Base-by-base conservation (phyloP, 2,888 invertebrate species). In the Hypena proboscidalis region DNA sequence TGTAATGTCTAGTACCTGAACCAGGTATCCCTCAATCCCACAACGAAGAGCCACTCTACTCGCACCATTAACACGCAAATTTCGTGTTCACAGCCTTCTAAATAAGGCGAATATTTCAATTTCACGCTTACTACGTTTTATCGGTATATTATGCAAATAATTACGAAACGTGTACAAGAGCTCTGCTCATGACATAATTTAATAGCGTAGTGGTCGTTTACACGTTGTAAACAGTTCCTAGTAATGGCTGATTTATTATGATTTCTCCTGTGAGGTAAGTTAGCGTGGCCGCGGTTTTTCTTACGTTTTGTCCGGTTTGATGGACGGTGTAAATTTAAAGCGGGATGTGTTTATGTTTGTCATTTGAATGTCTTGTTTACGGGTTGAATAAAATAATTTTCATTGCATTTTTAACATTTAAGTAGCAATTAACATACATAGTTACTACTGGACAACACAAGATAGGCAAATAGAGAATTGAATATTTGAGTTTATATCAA, bases 131-230 rank as follows among this genome's bases (percentile, higher is more conserved):
- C 1, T 9, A 29, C 14, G 34, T 6, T 13, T 25, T 31, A 42
- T 55, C 32, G 35, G 14, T 32, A 30, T 35, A 56, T 50, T 47
- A 57, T 61, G 62, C 26, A 27, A 57, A 57, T 44, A 5, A 26
- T 51, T 37, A 45, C 41, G 39, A 44, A 35, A 42, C 34, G 8
- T 14, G 25, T 14, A 14, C 11, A n/a, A n/a, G 14, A 26, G 7
- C 2, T 13, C 13, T 33, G 17, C 25, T 37, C 17, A 29, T 58
- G 53, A 42, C 40, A 40, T 48, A 30, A 43, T 52, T 43, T 22
- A 32, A 36, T 13, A 30, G 32, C 27, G 29, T 39, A 36, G 21
- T 45, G 27, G 58, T 33, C 21, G 25, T 36, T 36, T 17, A 17
- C 31, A 26, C 17, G 19, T 6, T 13, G n/a, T 15, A 42, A 11